phyloP scores from a whole-genome alignment of 2,888 invertebrate species.

The Polylopha cassiicola region DNA sequence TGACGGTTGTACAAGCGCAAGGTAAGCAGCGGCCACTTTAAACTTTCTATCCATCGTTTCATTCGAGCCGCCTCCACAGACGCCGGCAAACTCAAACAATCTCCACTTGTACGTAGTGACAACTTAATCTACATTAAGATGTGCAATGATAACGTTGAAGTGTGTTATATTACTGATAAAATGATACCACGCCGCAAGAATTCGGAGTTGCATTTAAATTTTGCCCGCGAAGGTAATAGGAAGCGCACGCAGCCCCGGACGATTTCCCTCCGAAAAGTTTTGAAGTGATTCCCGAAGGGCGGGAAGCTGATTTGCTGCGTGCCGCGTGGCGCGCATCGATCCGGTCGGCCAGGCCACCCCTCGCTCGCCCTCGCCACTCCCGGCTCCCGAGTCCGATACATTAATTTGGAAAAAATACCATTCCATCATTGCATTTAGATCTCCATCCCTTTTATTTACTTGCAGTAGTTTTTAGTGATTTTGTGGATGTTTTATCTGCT shows the following conservation, averaged over 20 bases:
- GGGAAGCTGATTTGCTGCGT: constrained; percentile 71
- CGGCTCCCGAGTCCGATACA: constrained; percentile 56
- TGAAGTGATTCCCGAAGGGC: constrained; percentile 68
- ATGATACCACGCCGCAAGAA: constrained; percentile 46
- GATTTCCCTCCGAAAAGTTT: constrained; percentile 73
- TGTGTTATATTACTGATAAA: constrained; percentile 52
- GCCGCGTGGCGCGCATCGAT: constrained; percentile 66
- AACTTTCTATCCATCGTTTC: constrained; percentile 45
- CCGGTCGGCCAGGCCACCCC: constrained; percentile 69
- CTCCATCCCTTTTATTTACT: constrained; percentile 69
- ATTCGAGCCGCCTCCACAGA: constrained; percentile 33
- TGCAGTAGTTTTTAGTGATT: constrained; percentile 68
- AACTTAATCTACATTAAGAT: constrained; percentile 52
- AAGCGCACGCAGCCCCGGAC: constrained; percentile 40
- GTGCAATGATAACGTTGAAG: constrained; percentile 65
- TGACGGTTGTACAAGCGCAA: constrained; percentile 75
- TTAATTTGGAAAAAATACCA: constrained; percentile 74
- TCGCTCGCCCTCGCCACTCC: constrained; percentile 67
- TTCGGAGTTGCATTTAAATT: constrained; percentile 53
- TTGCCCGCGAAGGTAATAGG: constrained; percentile 56
- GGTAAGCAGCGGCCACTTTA: constrained; percentile 70
- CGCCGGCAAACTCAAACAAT: constrained; percentile 39
- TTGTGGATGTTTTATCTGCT: constrained; percentile 71
- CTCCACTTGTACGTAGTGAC: constrained; percentile 46
- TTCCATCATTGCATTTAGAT: constrained; percentile 74